Evolutionary conservation across 2,797 vertebrate genomes (phyloP).

Genomic region (Eulemur albifrons): DNA sequence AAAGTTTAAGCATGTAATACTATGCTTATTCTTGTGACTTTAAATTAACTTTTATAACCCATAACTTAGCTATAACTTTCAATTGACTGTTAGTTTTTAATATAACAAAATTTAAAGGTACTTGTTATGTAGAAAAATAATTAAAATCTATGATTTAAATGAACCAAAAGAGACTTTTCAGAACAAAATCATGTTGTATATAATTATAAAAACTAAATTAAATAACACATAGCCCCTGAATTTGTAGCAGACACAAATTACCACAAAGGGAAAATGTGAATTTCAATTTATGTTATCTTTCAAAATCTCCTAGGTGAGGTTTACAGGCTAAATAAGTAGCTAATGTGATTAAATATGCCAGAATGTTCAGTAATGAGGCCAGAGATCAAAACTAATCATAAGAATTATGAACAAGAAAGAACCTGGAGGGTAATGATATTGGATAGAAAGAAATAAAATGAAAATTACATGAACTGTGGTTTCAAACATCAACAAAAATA

Average conservation of each 20-base stretch:
- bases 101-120: slow-evolving; percentile 33
- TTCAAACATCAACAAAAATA: slow-evolving; percentile 25
- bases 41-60: slow-evolving; percentile 17
- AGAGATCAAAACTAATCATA: slow-evolving; percentile 69
- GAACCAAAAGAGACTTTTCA: slow-evolving; percentile 40
- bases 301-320: slow-evolving; percentile 56
- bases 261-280: slow-evolving; percentile 19
- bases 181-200: slow-evolving; percentile 46
- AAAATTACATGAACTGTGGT: neutral
- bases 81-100: slow-evolving; percentile 46
- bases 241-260: slow-evolving; percentile 55
- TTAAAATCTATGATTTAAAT: slow-evolving; percentile 56
- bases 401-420: slow-evolving; percentile 27
- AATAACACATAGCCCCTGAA: slow-evolving; percentile 24
- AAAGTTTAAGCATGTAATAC: neutral
- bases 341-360: slow-evolving; percentile 58
- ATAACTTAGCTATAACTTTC: slow-evolving; percentile 19
- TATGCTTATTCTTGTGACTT: neutral
- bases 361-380: slow-evolving; percentile 56
- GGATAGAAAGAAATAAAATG: slow-evolving; percentile 10
- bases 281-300: slow-evolving; percentile 58
- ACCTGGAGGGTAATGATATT: neutral
- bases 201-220: slow-evolving; percentile 67
- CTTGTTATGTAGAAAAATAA: slow-evolving; percentile 54
- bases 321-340: slow-evolving; percentile 54